Evolutionary conservation across 2,888 invertebrate species (phyloP), one percentile per base, ranked within the genome.

Genomic region (Abrostola triplasia): DNA sequence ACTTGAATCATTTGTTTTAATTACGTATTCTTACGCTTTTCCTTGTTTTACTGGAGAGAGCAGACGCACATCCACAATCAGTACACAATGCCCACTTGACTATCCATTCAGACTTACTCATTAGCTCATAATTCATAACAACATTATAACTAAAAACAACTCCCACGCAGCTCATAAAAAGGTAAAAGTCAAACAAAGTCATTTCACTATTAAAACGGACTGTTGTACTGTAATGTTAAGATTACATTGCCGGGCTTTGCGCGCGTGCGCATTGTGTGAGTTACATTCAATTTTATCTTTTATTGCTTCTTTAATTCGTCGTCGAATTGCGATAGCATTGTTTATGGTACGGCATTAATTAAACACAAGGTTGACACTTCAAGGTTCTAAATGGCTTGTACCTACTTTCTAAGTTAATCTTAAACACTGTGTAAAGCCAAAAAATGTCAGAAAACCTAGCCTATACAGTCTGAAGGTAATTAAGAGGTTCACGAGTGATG

Each of bases 121-220:
- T 50, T 52, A 60, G 50, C 10, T 48, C 38, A 36, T 77, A 38
- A 65, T 59, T 52, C 40, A 41, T 50, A 54, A 60, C 9, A 11
- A 55, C 50, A 24, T 52, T 50, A 48, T 49, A 53, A 64, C 55
- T 47, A 55, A 54, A 55, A 58, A 54, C 13, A 24, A 51, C 35
- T 75, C 76, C 51, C 75, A 78, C 76, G 63, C 63, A 75, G 24
- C n/a, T 64, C 36, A 44, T 66, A 48, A 76, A 67, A 59, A 62
- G 35, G 59, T 54, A 67, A 73, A 69, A 63, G 64, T 67, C 38
- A 60, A 64, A 73, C 52, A 60, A 60, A 52, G 13, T 55, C 0
- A 61, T 66, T 60, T 68, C 59, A 37, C 52, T 36, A n/a, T 37
- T 12, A 5, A 55, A 40, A 10, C 42, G 38, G 41, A 41, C 52